Conservation (phyloP, 2,113 vertebrate genomes). For the Sinocyclocheilus rhinocerous region DNA sequence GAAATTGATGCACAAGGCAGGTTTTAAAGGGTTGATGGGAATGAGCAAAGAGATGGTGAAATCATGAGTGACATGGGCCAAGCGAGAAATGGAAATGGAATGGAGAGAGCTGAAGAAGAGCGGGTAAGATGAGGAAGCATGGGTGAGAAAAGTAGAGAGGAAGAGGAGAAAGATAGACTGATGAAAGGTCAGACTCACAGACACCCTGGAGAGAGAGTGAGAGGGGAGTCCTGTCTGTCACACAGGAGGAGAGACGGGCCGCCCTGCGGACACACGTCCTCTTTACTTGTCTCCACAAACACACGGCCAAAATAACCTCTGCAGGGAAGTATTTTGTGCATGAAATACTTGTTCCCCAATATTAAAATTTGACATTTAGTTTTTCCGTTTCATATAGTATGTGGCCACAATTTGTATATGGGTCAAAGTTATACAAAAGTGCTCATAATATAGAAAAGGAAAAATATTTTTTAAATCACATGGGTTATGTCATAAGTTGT, state of each 20-base stretch:
- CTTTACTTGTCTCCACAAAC: slow-evolving; percentile 30
- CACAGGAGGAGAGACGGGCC: slow-evolving; percentile 47
- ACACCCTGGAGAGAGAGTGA: slow-evolving; percentile 64
- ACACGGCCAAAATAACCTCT: neutral
- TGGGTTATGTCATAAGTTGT: too few relatives aligned
- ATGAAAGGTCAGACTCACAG: slow-evolving; percentile 61
- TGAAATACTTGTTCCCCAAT: too few relatives aligned
- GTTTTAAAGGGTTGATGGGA: slow-evolving; percentile 18
- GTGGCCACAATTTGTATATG: too few relatives aligned
- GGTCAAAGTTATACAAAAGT: too few relatives aligned
- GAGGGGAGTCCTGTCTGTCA: slow-evolving; percentile 74
- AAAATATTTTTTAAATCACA: too few relatives aligned
- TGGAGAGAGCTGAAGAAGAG: neutral
- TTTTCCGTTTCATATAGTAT: too few relatives aligned
- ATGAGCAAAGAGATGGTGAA: slow-evolving; percentile 37
- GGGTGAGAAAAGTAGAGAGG: slow-evolving; percentile 53
- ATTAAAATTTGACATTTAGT: too few relatives aligned
- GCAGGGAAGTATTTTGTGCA: neutral
- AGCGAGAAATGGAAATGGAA: slow-evolving; percentile 34
- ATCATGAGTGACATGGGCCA: slow-evolving; percentile 24
- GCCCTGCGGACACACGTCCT: slow-evolving; percentile 65
- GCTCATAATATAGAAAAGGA: too few relatives aligned
- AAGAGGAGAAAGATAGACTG: slow-evolving; percentile 34
- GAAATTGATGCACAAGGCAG: slow-evolving; percentile 40
- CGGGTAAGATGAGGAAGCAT: slow-evolving; percentile 38